Percentiles rank a stretch among this genome's conserved stretches.
Conservation (phyloP, 1,140 invertebrate species). For the Xylocopa sonorina region DNA sequence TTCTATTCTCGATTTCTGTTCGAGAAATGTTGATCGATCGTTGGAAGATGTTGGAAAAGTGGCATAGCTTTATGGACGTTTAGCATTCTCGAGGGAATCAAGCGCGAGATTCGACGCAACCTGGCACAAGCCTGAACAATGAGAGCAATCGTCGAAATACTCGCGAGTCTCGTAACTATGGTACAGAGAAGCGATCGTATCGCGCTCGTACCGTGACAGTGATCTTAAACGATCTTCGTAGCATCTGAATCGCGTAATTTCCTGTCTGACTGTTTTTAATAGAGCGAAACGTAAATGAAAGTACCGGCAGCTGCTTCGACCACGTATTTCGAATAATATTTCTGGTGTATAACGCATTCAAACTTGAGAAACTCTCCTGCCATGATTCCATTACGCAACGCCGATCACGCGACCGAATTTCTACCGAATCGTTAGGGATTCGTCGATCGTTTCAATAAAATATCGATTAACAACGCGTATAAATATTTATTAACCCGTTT, state of each 20-base stretch:
- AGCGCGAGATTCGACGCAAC: background rate
- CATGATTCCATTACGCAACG: background rate
- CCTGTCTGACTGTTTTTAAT: conserved; percentile 8
- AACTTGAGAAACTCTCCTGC: background rate
- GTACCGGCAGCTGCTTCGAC: background rate
- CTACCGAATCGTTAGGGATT: background rate
- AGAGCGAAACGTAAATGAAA: background rate
- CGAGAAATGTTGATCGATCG: no score
- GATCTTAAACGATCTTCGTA: background rate
- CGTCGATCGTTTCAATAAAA: background rate
- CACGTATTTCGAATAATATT: background rate
- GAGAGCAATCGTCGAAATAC: conserved; percentile 5
- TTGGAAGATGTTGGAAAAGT: no score
- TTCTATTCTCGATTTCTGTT: no score
- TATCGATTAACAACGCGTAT: no score
- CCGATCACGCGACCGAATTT: background rate
- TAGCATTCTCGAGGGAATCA: no score
- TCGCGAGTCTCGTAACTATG: background rate
- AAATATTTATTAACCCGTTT: no score
- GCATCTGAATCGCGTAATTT: conserved; percentile 5
- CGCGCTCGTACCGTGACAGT: background rate
- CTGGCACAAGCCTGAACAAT: background rate
- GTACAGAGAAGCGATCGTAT: background rate
- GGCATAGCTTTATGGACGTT: no score
- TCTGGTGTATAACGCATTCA: background rate